Conservation (phyloP, 2,888 invertebrate species). For the Coelopa pilipes region DNA sequence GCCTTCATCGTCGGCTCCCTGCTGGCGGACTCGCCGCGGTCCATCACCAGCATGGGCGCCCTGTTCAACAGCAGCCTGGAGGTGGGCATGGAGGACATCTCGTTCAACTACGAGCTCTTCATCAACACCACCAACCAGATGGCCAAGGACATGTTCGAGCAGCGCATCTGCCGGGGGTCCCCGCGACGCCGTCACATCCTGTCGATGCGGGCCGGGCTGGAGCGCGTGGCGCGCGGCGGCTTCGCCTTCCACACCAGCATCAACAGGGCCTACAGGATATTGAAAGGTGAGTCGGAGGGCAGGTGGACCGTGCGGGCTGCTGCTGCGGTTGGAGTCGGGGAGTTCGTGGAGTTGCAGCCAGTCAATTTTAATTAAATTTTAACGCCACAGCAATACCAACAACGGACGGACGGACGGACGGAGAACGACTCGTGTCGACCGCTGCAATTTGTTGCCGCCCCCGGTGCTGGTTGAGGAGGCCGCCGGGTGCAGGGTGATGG, state of each 20-base stretch:
- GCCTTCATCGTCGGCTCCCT: slow-evolving; percentile 63
- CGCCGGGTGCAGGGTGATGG: too few relatives aligned
- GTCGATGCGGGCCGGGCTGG: slow-evolving; percentile 52
- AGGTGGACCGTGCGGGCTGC: not conserved
- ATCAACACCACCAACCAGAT: slow-evolving; percentile 51
- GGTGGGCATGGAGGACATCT: slow-evolving; percentile 62
- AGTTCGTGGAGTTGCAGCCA: slow-evolving; percentile 9
- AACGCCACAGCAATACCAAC: slow-evolving; percentile 8
- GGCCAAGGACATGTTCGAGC: slow-evolving; percentile 51
- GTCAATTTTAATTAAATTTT: slow-evolving; percentile 32
- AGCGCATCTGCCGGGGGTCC: slow-evolving; percentile 54
- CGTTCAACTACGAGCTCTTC: slow-evolving; percentile 58
- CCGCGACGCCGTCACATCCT: slow-evolving; percentile 49
- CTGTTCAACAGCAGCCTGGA: slow-evolving; percentile 57
- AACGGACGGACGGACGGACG: not conserved
- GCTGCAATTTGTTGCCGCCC: too few relatives aligned
- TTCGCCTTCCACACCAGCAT: slow-evolving; percentile 60
- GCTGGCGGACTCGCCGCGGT: slow-evolving; percentile 56
- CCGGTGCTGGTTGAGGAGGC: too few relatives aligned
- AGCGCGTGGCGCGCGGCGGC: slow-evolving; percentile 55
- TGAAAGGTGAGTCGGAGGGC: slow-evolving; percentile 47
- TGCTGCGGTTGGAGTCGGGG: not conserved
- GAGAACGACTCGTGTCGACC: too few relatives aligned
- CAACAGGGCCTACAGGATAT: slow-evolving; percentile 55
- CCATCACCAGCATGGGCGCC: slow-evolving; percentile 54